phyloP scores from a whole-genome alignment of 2,113 vertebrate genomes.

The Megaceryle torquata region DNA sequence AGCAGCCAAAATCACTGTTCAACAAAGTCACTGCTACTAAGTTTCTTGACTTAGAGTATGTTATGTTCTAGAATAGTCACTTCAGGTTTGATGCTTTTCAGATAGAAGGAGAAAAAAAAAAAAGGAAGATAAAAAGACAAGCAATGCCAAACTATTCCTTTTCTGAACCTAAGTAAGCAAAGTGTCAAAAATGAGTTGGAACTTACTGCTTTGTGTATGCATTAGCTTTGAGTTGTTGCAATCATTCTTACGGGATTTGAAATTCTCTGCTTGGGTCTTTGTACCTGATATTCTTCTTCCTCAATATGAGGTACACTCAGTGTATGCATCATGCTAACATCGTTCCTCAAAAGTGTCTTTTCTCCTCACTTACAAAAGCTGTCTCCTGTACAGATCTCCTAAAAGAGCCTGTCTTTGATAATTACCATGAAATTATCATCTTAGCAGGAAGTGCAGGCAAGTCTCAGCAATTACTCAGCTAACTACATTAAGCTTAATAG shows the following conservation, averaged over 20 bases:
- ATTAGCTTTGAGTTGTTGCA: neutral
- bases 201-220: neutral
- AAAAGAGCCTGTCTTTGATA: conserved; percentile 47
- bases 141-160: neutral
- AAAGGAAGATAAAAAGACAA: neutral
- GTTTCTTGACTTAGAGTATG: neutral
- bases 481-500: conserved; percentile 50
- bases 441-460: conserved; percentile 53
- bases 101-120: neutral
- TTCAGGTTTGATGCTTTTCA: neutral
- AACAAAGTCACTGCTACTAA: neutral
- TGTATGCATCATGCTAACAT: neutral
- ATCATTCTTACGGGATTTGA: neutral
- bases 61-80: neutral
- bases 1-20: neutral
- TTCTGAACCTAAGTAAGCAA: neutral
- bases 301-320: neutral
- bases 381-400: conserved; percentile 5
- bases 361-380: neutral
- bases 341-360: neutral
- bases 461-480: conserved; percentile 52
- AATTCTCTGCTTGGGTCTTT: neutral
- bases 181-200: neutral
- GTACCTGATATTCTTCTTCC: neutral
- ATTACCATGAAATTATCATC: conserved; percentile 37